Evolutionary conservation across 2,797 vertebrate genomes (phyloP).

Genomic region (Megaceryle alcyon): DNA sequence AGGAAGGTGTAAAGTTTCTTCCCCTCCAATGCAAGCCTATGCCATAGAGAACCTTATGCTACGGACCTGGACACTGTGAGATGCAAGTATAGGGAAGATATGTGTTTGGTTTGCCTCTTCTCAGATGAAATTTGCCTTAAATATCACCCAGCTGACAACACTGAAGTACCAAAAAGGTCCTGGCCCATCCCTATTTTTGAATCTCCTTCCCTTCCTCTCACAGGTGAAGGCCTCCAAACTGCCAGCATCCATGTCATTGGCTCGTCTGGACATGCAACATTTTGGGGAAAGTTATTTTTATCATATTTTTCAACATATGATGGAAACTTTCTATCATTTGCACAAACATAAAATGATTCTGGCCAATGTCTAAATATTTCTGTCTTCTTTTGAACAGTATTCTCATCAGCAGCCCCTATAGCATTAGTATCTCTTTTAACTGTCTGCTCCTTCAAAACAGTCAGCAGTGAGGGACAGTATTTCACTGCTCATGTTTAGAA

Average conservation of each 20-base stretch:
- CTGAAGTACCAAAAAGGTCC: not conserved
- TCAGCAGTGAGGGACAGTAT: not conserved
- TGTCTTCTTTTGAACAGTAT: not conserved
- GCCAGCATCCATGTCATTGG: not conserved
- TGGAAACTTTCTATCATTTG: conserved; percentile 35
- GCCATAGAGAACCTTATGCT: not conserved
- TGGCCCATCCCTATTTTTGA: not conserved
- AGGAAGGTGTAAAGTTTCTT: not conserved
- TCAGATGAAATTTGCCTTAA: not conserved
- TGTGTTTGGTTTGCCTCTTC: not conserved
- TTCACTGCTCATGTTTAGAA: not conserved
- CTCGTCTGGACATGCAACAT: not conserved
- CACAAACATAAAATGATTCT: not conserved
- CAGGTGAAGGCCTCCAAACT: not conserved
- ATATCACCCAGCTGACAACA: not conserved
- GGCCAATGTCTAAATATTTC: not conserved
- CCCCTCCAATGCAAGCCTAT: not conserved
- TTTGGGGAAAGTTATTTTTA: conserved; percentile 47
- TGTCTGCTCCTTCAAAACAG: not conserved
- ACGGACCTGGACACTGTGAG: rapidly evolving
- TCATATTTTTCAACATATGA: conserved; percentile 31
- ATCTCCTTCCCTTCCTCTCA: not conserved
- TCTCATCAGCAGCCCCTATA: not conserved
- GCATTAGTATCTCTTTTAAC: not conserved
- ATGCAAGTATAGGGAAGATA: not conserved